These are phyloP conservation scores for rabbit (Oryctolagus cuniculus) DNA, from an alignment of 2,113 vertebrate genomes.

Conservation along the genomic window mOryCun1.1 NC_091448.1:40521001-40521500, in stretches of 20 bases:
- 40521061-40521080: neutral
- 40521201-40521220: neutral
- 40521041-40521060: neutral
- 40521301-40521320: neutral
- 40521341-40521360: neutral
- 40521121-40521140: neutral
- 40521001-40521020: neutral
- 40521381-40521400: neutral
- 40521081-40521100: neutral
- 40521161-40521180: neutral
- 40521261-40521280: conserved; percentile 10
- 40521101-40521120: neutral
- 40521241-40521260: neutral
- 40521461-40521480: conserved; percentile 18
- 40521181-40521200: neutral
- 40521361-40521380: neutral
- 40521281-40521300: neutral
- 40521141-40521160: neutral
- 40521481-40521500: conserved; percentile 48
- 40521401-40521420: neutral
- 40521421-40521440: neutral
- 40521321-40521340: neutral
- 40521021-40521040: neutral
- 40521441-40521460: conserved; percentile 62
- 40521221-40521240: neutral